Conservation (phyloP, 2,797 vertebrate species). For the Sparidentex hasta region DNA sequence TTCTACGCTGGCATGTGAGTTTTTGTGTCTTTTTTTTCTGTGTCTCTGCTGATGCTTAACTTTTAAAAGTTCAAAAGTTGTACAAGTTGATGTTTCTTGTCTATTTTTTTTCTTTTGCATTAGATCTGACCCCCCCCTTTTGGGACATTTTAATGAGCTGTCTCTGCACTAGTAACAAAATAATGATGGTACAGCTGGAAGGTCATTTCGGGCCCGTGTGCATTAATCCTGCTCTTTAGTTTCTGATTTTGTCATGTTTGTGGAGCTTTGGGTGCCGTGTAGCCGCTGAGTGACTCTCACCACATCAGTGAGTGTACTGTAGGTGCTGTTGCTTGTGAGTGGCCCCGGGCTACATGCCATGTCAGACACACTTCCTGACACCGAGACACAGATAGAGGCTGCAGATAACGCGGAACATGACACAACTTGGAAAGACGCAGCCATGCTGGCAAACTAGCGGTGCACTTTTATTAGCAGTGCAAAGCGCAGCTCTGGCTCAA, state of each 20-base stretch:
- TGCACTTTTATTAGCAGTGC: constrained; percentile 48
- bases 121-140: background rate
- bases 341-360: constrained; percentile 64
- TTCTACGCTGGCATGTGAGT: constrained; percentile 89
- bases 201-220: background rate
- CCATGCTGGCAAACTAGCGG: constrained; percentile 12
- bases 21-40: constrained; percentile 17
- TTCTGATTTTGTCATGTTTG: background rate
- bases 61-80: background rate
- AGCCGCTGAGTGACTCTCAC: constrained; percentile 32
- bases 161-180: background rate
- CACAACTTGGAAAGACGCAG: constrained; percentile 59
- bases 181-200: background rate
- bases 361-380: constrained; percentile 80
- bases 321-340: constrained; percentile 39
- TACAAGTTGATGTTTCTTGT: background rate
- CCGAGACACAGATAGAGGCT: constrained; percentile 65
- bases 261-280: background rate
- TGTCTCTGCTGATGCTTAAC: background rate
- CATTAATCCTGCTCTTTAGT: background rate
- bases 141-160: background rate
- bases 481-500: constrained; percentile 32
- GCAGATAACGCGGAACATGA: constrained; percentile 69
- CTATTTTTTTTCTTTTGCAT: background rate
- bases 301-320: constrained; percentile 34